Percentiles rank a stretch among this genome's conserved stretches.
Conservation (phyloP, 1,140 invertebrate species). For the Telenomus remus region DNA sequence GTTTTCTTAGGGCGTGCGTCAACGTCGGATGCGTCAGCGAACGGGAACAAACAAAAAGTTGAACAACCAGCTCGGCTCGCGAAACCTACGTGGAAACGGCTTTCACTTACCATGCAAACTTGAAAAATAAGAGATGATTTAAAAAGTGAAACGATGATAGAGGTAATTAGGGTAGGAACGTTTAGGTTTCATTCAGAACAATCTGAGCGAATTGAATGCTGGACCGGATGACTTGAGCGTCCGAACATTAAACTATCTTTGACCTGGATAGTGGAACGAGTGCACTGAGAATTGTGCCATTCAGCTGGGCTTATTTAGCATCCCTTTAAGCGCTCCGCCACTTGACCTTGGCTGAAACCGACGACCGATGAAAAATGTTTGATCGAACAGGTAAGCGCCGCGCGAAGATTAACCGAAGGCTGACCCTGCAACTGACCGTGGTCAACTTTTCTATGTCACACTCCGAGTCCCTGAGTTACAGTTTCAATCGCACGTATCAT, state of each 20-base stretch:
- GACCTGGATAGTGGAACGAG: conserved; percentile 11
- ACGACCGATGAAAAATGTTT: conserved; percentile 11
- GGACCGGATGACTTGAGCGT: conserved; percentile 28
- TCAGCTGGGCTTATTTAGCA: conserved; percentile 5
- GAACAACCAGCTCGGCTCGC: conserved; percentile 12
- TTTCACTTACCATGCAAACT: conserved; percentile 17
- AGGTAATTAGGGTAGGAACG: conserved; percentile 17
- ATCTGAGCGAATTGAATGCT: conserved; percentile 21
- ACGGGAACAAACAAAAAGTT: conserved; percentile 6
- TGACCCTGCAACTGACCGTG: conserved; percentile 22
- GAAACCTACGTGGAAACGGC: conserved; percentile 8
- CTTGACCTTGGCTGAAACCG: conserved; percentile 8
- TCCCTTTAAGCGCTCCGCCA: conserved; percentile 4
- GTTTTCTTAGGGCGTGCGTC: neutral
- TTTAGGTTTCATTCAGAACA: conserved; percentile 39
- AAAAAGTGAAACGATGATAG: conserved; percentile 6
- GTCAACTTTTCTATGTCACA: conserved; percentile 13
- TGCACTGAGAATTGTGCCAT: conserved; percentile 18
- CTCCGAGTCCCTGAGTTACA: neutral
- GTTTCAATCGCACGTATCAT: no score
- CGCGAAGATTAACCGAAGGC: conserved; percentile 11
- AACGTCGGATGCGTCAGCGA: no score
- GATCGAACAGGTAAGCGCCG: conserved; percentile 11
- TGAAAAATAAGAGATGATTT: conserved; percentile 6
- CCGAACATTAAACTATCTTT: conserved; percentile 29